These are phyloP conservation scores for Caretta caretta DNA, from an alignment of 2,113 vertebrate genomes.

Conservation along the genomic window DNA sequence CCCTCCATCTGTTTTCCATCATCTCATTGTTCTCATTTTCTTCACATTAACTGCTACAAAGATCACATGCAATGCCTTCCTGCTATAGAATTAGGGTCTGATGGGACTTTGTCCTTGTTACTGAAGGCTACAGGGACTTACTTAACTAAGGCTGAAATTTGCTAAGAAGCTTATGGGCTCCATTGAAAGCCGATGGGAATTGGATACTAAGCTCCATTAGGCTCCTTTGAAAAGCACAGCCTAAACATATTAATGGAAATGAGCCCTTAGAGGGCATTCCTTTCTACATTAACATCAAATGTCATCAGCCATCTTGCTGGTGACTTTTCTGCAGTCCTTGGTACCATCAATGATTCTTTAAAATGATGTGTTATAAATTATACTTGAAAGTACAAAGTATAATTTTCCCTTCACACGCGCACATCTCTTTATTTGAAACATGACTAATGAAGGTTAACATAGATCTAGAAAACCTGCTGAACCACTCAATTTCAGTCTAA, in stretches of 20 bases:
- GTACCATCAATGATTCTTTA: neutral
- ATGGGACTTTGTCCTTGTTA: fast-evolving
- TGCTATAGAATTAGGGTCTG: neutral
- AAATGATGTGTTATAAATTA: neutral
- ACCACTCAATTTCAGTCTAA: slow-evolving; percentile 39
- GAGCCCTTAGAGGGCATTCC: neutral
- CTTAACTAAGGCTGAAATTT: neutral
- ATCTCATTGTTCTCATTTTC: neutral
- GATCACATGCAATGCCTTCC: neutral
- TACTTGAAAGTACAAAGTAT: neutral
- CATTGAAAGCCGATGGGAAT: neutral
- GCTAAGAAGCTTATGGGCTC: neutral
- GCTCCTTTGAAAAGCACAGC: neutral
- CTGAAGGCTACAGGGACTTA: fast-evolving
- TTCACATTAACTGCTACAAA: neutral
- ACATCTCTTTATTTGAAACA: slow-evolving; percentile 33
- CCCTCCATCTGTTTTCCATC: neutral
- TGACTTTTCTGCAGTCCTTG: neutral
- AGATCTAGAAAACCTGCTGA: slow-evolving; percentile 43
- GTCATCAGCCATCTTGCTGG: slow-evolving; percentile 6
- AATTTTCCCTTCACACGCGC: neutral
- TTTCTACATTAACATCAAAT: slow-evolving; percentile 23
- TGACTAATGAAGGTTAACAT: slow-evolving; percentile 25
- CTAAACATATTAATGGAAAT: fast-evolving
- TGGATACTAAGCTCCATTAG: neutral